Percentiles rank a stretch among this genome's conserved stretches.
Conservation (phyloP, 2,888 invertebrate species). For the Autographa pulchrina region DNA sequence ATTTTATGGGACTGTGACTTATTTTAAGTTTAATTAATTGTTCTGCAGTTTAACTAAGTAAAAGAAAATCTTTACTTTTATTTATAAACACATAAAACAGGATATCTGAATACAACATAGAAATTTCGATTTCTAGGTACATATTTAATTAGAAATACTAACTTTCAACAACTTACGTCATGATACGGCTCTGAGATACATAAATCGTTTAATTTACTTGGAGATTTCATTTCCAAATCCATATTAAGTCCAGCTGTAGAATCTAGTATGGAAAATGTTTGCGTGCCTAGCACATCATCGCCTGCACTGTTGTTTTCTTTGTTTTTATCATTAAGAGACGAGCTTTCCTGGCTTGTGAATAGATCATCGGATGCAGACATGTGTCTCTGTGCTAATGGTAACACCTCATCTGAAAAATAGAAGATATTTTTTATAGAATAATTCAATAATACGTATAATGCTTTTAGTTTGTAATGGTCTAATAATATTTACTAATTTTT, state of each 20-base stretch:
- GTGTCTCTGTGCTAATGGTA: constrained; percentile 77
- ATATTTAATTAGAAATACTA: not conserved
- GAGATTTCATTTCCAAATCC: constrained; percentile 32
- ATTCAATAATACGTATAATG: no score
- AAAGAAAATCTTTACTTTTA: no score
- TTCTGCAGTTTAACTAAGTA: no score
- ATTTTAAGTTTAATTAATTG: no score
- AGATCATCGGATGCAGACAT: constrained; percentile 76
- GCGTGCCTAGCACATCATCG: constrained; percentile 71
- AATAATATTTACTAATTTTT: no score
- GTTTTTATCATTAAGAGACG: constrained; percentile 34
- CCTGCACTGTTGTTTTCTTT: constrained; percentile 45
- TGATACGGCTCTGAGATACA: constrained; percentile 68
- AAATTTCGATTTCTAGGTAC: no score
- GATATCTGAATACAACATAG: no score
- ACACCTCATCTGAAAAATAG: constrained; percentile 75
- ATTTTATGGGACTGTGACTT: no score
- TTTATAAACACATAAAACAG: no score
- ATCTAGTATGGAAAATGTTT: constrained; percentile 77
- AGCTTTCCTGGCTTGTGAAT: constrained; percentile 76
- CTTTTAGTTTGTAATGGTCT: no score
- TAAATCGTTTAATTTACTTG: constrained; percentile 53
- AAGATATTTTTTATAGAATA: not conserved
- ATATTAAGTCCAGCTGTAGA: constrained; percentile 34
- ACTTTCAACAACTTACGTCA: constrained; percentile 69